Base-by-base conservation (phyloP, 2,113 vertebrate genomes). In the Trematocara nigrifrons region DNA sequence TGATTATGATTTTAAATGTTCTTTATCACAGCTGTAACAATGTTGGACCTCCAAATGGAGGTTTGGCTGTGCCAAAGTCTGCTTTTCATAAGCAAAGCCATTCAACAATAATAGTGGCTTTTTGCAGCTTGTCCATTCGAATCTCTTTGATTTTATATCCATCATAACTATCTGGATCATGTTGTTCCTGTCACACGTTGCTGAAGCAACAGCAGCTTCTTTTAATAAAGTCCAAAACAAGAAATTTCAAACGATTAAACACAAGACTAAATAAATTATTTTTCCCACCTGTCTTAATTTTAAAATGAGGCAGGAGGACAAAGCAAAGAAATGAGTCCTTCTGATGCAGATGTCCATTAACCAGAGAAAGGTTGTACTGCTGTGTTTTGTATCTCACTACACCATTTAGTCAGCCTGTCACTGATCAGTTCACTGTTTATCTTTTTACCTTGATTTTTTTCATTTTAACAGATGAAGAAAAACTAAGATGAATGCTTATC, bases 151-250 rank as follows among this genome's bases (percentile, higher is more conserved):
- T 89, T 90, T 86, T 61, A 86, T 85, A 79, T 78, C 83, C 54
- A 82, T 88, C 86, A 3, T 40, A 82, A 74, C 81, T 87, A 81
- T 93, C 85, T 79, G 10, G 80, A 18, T 57, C 85, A 45, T 7
- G 59, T 33, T 83, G 77, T 52, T 80, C 31, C 9, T 47, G 49
- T 54, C 83, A 47, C 10, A 5, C 80, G 20, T 80, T 83, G 57
- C 78, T 57, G 86, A 26, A 82, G 76, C 35, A 61, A 69, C 59
- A 69, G 81, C 80, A 52, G 18, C 22, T 47, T 56, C 40, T 79
- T 87, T 86, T 91, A 94, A 95, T 92, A 51, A 93, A 91, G 54
- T 83, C 64, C 76, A 86, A 86, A 93, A 86, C 77, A 84, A 93
- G 79, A 38, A 61, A 90, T 82, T 69, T 54, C 64, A 42, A 84